These are phyloP conservation scores for Lissocephala sabroskyi DNA, from an alignment of 2,888 invertebrate species.

Conservation along the genomic window DNA sequence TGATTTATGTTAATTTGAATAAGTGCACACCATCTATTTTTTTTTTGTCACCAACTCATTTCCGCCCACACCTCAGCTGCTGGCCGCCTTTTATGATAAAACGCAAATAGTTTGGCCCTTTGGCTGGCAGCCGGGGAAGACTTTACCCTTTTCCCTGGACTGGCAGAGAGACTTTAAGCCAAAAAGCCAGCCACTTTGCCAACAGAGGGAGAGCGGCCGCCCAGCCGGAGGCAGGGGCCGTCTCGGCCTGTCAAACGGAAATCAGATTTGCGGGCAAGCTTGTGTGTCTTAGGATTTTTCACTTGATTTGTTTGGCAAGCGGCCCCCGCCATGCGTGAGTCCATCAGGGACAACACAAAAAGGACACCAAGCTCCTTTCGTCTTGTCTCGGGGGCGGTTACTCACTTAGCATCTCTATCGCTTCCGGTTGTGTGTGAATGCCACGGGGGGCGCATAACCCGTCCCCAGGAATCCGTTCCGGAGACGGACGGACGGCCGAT, in stretches of 20 bases:
- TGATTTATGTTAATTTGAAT: conserved; percentile 68
- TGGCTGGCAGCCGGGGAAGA: not conserved
- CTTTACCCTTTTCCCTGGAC: not conserved
- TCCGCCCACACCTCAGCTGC: conserved; percentile 12
- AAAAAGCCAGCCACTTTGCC: conserved; percentile 41
- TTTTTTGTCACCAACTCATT: conserved; percentile 37
- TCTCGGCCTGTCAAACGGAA: conserved; percentile 36
- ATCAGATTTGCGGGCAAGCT: conserved; percentile 45
- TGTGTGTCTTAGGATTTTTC: conserved; percentile 16
- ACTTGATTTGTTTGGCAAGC: conserved; percentile 46
- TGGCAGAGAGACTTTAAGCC: conserved; percentile 26
- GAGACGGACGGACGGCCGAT: too few relatives aligned
- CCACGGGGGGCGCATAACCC: too few relatives aligned
- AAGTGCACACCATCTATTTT: conserved; percentile 52
- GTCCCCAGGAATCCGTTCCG: too few relatives aligned
- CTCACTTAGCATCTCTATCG: too few relatives aligned
- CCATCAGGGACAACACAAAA: conserved; percentile 46
- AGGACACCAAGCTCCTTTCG: too few relatives aligned
- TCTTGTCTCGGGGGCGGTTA: too few relatives aligned
- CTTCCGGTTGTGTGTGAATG: too few relatives aligned
- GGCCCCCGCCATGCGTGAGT: conserved; percentile 42
- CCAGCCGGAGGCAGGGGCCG: too few relatives aligned
- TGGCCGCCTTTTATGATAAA: conserved; percentile 37
- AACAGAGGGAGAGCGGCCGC: not conserved
- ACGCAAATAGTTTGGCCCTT: conserved; percentile 45